phyloP scores from a whole-genome alignment of 2,113 vertebrate species.

The Odobenus rosmarus region DNA sequence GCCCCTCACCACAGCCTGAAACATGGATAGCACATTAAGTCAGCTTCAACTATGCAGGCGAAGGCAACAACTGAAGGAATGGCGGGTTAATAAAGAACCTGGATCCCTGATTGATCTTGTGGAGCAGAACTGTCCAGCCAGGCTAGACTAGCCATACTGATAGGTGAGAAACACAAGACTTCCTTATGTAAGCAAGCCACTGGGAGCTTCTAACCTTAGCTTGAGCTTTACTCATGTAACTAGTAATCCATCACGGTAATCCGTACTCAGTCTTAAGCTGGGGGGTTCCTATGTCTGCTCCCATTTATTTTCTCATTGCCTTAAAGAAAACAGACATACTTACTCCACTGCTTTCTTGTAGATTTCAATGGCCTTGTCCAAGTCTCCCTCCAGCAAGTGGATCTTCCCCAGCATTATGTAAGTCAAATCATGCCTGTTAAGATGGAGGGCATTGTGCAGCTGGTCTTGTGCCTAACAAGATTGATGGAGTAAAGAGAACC shows the following conservation, averaged over 20 bases:
- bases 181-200: not conserved
- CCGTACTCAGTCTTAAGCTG: not conserved
- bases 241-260: not conserved
- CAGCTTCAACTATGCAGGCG: not conserved
- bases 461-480: conserved; percentile 92
- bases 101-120: not conserved
- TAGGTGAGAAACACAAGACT: not conserved
- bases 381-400: conserved; percentile 91
- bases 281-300: not conserved
- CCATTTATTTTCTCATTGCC: not conserved
- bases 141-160: not conserved
- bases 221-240: not conserved
- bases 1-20: not conserved
- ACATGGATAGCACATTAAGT: not conserved
- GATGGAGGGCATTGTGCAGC: conserved; percentile 93
- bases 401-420: conserved; percentile 95
- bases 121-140: not conserved
- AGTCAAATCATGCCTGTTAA: conserved; percentile 93
- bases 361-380: conserved; percentile 93
- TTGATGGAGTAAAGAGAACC: conserved; percentile 44
- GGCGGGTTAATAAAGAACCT: not conserved
- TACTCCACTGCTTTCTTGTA: conserved; percentile 96
- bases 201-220: not conserved
- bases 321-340: conserved; percentile 81
- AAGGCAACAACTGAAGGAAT: not conserved